Percentiles rank a stretch among this genome's conserved stretches.
phyloP scores from a whole-genome alignment of 1,140 invertebrate genomes.

The Nomia melanderi region DNA sequence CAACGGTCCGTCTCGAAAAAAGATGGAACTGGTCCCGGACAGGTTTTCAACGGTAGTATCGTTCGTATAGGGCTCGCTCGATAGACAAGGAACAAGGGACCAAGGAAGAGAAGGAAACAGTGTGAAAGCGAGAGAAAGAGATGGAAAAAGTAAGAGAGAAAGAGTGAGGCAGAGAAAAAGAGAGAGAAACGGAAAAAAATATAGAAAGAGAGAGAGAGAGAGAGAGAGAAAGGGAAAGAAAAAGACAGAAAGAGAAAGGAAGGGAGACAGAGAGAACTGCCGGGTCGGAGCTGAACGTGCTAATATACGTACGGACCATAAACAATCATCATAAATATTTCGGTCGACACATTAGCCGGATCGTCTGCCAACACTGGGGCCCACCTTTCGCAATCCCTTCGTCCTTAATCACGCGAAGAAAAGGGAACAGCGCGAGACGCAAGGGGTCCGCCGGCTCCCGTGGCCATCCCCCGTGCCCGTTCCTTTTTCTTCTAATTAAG shows the following conservation, averaged over 20 bases:
- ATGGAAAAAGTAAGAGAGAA: neutral
- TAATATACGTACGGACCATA: conserved; percentile 79
- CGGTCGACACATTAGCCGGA: conserved; percentile 77
- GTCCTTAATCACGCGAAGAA: conserved; percentile 63
- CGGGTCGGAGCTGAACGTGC: conserved; percentile 69
- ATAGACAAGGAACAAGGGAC: neutral
- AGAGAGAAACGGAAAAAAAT: neutral
- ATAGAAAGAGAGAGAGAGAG: neutral
- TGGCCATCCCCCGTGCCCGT: conserved; percentile 19
- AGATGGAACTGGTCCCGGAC: conserved; percentile 23
- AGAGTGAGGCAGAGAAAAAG: neutral
- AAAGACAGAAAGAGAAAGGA: neutral
- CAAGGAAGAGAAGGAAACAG: neutral
- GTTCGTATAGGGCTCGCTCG: conserved; percentile 53
- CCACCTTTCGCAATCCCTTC: conserved; percentile 59
- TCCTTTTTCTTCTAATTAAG: conserved; percentile 61
- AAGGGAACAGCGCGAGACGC: conserved; percentile 13
- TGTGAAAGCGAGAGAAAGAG: too few species aligned
- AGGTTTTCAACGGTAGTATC: conserved; percentile 44
- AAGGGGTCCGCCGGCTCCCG: neutral
- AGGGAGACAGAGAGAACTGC: conserved; percentile 16
- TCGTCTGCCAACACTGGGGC: conserved; percentile 73
- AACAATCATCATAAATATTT: conserved; percentile 80
- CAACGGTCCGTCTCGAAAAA: neutral
- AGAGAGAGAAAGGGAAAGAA: neutral